Evolutionary conservation across 1,140 invertebrate species (phyloP).

Genomic region (Myzus persicae): DNA sequence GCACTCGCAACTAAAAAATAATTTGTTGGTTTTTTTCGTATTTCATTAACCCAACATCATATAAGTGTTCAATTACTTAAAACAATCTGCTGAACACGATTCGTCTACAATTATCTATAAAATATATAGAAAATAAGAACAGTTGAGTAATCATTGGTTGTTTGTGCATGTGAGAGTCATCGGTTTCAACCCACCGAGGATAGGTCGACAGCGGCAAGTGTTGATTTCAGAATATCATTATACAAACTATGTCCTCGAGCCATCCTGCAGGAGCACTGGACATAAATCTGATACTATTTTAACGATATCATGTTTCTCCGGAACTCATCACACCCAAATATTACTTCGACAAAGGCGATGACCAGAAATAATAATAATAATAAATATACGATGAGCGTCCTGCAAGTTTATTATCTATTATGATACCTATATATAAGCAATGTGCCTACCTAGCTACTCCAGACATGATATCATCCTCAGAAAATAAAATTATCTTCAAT

Average conservation of each 20-base stretch:
- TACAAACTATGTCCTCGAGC: neutral
- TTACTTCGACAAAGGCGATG: constrained; percentile 14
- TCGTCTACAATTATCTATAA: neutral
- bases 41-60: neutral
- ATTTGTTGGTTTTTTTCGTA: neutral
- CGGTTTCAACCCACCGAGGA: neutral
- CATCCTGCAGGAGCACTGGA: neutral
- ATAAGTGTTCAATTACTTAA: constrained; percentile 6
- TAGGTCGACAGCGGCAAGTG: neutral
- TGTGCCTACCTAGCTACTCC: neutral
- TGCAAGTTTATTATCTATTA: neutral
- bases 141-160: constrained; percentile 13
- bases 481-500: neutral
- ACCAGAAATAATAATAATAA: constrained; percentile 18
- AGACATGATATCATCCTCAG: neutral
- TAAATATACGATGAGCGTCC: neutral
- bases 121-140: neutral
- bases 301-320: constrained; percentile 43
- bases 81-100: neutral
- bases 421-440: neutral
- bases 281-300: constrained; percentile 53
- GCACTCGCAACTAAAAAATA: neutral
- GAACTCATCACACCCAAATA: neutral
- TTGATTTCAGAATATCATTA: constrained; percentile 46
- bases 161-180: neutral